Conservation (phyloP, 2,797 vertebrate species). For the Lepidocolaptes lacrymiger region DNA sequence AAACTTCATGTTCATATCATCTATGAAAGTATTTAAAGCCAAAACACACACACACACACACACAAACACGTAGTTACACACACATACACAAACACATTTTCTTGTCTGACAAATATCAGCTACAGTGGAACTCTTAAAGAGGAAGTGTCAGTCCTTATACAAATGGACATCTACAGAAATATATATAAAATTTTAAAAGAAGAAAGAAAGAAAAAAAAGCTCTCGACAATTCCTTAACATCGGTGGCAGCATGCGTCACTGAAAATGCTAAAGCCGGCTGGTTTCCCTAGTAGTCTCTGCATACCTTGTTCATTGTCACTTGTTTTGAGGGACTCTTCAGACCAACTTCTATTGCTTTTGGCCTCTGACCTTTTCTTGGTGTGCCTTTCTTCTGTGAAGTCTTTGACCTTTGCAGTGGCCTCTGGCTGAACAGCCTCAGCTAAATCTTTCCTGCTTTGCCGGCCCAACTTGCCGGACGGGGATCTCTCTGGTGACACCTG, state of each 20-base stretch:
- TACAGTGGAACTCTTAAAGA: slow-evolving; percentile 25
- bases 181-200: neutral
- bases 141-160: slow-evolving; percentile 8
- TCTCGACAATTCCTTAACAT: slow-evolving; percentile 52
- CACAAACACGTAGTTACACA: slow-evolving; percentile 29
- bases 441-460: slow-evolving; percentile 84
- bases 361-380: slow-evolving; percentile 86
- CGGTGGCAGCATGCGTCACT: slow-evolving; percentile 69
- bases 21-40: neutral
- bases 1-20: neutral
- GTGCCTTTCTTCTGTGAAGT: slow-evolving; percentile 85
- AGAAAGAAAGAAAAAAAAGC: neutral
- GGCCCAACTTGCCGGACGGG: slow-evolving; percentile 81
- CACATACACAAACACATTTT: slow-evolving; percentile 42
- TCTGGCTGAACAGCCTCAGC: slow-evolving; percentile 80
- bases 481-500: slow-evolving; percentile 83
- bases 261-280: slow-evolving; percentile 61
- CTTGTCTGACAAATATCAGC: slow-evolving; percentile 23
- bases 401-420: slow-evolving; percentile 82
- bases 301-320: slow-evolving; percentile 85
- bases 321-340: slow-evolving; percentile 86
- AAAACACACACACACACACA: neutral
- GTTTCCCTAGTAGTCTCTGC: slow-evolving; percentile 66
- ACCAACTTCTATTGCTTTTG: slow-evolving; percentile 90
- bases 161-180: slow-evolving; percentile 31